phyloP scores from a whole-genome alignment of 2,113 vertebrate species.

The Alethe diademata region DNA sequence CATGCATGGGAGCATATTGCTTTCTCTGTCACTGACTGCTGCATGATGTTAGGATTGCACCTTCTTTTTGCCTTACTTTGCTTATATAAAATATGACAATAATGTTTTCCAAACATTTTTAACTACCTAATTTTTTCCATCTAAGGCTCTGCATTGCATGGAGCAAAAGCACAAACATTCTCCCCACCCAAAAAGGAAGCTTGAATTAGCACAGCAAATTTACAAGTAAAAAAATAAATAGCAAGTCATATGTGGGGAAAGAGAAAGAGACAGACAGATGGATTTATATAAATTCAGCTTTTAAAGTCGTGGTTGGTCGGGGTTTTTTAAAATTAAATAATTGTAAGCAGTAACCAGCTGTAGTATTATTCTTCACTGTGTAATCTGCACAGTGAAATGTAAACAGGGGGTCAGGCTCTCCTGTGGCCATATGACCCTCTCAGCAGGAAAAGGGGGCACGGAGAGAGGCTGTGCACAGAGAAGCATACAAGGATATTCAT shows the following conservation, averaged over 20 bases:
- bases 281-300: conserved; percentile 27
- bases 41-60: neutral
- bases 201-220: neutral
- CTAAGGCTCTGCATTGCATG: neutral
- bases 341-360: neutral
- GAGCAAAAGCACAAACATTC: neutral
- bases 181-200: neutral
- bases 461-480: conserved; percentile 23
- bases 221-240: conserved; percentile 3
- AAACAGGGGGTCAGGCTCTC: conserved; percentile 37
- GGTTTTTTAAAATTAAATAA: conserved; percentile 14
- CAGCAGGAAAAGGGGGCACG: conserved; percentile 18
- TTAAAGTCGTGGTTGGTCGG: neutral
- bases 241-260: neutral
- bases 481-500: conserved; percentile 13
- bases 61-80: neutral
- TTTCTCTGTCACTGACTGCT: neutral
- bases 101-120: neutral
- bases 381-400: conserved; percentile 48
- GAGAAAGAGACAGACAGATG: neutral
- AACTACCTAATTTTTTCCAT: neutral
- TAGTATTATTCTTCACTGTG: conserved; percentile 24
- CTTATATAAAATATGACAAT: neutral
- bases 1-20: neutral
- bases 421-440: conserved; percentile 40